A percentile compares a stretch with the other conserved stretches of the same genome.
Conservation (phyloP, 2,888 invertebrate genomes). For the Liodrosophila aerea region DNA sequence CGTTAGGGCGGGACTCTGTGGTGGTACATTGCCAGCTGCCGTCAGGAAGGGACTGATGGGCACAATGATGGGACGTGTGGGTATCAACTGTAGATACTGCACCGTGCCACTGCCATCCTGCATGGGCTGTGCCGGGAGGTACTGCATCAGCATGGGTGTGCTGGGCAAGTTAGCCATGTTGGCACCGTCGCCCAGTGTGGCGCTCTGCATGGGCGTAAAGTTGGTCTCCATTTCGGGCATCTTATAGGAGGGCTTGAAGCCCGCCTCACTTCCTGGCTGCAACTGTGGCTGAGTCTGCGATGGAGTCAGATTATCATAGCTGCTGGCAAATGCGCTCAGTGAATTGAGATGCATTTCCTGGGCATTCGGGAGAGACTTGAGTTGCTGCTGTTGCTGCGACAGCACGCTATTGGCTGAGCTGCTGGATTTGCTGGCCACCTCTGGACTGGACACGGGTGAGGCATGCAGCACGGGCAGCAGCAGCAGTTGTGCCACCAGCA, state of each 20-base stretch:
- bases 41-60: slow-evolving; percentile 79
- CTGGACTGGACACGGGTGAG: slow-evolving; percentile 73
- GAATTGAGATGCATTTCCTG: slow-evolving; percentile 79
- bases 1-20: slow-evolving; percentile 18
- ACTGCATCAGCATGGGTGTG: slow-evolving; percentile 81
- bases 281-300: slow-evolving; percentile 35
- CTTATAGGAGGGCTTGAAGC: slow-evolving; percentile 77
- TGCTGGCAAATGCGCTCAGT: slow-evolving; percentile 78
- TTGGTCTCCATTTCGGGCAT: slow-evolving; percentile 80
- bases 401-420: slow-evolving; percentile 55
- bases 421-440: slow-evolving; percentile 65
- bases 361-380: slow-evolving; percentile 21
- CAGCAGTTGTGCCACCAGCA: slow-evolving; percentile 45
- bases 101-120: slow-evolving; percentile 75
- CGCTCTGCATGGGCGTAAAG: slow-evolving; percentile 77
- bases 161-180: slow-evolving; percentile 50
- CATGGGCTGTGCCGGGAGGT: slow-evolving; percentile 76
- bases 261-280: slow-evolving; percentile 15
- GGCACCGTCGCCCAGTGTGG: slow-evolving; percentile 28
- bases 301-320: slow-evolving; percentile 62
- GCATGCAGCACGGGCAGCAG: slow-evolving; percentile 44
- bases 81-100: slow-evolving; percentile 81
- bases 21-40: slow-evolving; percentile 14
- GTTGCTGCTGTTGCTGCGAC: slow-evolving; percentile 44
- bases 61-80: slow-evolving; percentile 81